Percentiles rank a stretch among this genome's conserved stretches.
phyloP scores from a whole-genome alignment of 2,797 vertebrate species.

The Nasua narica region DNA sequence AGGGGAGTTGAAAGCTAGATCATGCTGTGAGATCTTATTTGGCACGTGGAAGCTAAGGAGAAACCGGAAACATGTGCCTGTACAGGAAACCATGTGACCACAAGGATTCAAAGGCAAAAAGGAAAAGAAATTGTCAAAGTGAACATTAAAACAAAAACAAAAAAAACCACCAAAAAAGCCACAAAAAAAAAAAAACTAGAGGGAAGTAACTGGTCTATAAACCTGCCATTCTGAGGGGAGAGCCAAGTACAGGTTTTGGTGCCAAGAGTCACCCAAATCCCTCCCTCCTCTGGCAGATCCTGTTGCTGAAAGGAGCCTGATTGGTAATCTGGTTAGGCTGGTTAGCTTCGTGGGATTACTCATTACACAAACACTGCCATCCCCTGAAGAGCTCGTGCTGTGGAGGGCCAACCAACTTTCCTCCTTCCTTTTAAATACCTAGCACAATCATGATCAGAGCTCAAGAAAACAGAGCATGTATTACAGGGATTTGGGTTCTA shows the following conservation, averaged over 20 bases:
- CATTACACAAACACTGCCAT: neutral
- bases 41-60: neutral
- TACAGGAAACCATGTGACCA: neutral
- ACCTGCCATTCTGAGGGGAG: neutral
- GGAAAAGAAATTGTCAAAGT: neutral
- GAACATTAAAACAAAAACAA: neutral
- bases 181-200: neutral
- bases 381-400: neutral
- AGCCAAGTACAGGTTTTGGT: neutral
- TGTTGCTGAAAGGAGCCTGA: neutral
- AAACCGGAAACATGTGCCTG: neutral
- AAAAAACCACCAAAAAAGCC: neutral
- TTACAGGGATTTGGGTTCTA: neutral
- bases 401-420: neutral
- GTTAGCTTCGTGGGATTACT: neutral
- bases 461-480: neutral
- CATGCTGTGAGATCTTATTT: neutral
- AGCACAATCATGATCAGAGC: neutral
- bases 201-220: neutral
- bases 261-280: neutral
- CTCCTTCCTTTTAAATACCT: neutral
- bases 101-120: neutral
- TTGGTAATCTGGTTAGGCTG: neutral
- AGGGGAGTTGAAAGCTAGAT: conserved; percentile 61
- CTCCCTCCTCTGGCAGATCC: neutral